Evolutionary conservation across 1,140 invertebrate genomes (phyloP), one percentile per base, ranked within the genome.

Genomic region (Hylaeus volcanicus): DNA sequence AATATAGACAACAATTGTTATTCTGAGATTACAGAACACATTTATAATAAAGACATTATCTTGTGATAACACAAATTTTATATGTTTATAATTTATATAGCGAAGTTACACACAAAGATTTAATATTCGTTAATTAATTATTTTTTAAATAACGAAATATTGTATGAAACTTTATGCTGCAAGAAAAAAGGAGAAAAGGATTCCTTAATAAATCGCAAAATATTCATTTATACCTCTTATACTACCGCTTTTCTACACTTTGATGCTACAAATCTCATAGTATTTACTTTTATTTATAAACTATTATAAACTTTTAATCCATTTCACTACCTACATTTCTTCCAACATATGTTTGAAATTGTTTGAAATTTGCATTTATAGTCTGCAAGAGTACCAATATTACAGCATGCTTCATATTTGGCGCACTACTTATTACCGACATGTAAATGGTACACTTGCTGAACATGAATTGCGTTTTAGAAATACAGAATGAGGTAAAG

Each of bases 41-140:
- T 63, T 64, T 53, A 2, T 68, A 74, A 56, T 64, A 76, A 71
- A 71, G 39, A 81, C 60, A 69, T 61, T 78, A 77, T 71, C 75
- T 84, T 84, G 83, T 84, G 79, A 84, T 81, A 84, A 51, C 43
- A 65, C 74, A 79, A 60, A 81, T 84, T 84, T 84, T 81, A 78
- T 81, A 84, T 84, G 55, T 84, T 72, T 84, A 81, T 73, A 73
- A 81, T 84, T 84, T 81, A 74, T 79, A 81, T 66, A 74, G 56
- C 55, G 51, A 76, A 45, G 41, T 45, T 72, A 37, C 41, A 60
- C 51, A 45, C 9, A 11, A 72, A 43, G 9, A 60, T 60, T 15
- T n/a, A 58, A 71, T 41, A 68, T 71, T n/a, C 8, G 12, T 71
- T 56, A 56, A 71, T 60, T 9, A 72, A 58, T 60, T 26, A 26